Evolutionary conservation across 2,888 invertebrate species (phyloP).

Genomic region (Arrhopalites spinosus): DNA sequence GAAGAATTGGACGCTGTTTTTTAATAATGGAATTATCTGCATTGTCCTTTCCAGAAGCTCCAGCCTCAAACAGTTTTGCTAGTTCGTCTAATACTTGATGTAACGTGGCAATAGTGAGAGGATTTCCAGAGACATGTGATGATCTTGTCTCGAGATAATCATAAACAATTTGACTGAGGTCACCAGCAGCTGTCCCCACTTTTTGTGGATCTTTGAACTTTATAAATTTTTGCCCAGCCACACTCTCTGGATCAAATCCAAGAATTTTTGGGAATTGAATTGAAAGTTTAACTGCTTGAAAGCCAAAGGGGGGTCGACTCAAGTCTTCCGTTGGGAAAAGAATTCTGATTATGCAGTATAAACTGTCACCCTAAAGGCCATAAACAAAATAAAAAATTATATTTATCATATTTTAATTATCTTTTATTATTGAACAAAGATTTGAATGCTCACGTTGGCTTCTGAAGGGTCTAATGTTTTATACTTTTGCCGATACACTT

Average conservation of each 20-base stretch:
- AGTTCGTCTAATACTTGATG: no score
- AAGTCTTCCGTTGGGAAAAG: conserved; percentile 46
- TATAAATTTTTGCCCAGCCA: no score
- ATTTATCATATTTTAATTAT: neutral
- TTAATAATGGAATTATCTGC: conserved; percentile 39
- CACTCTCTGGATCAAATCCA: no score
- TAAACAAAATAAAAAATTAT: neutral
- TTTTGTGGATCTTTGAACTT: conserved; percentile 39
- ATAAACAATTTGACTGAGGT: conserved; percentile 37
- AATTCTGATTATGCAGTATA: conserved; percentile 48
- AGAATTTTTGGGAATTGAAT: no score
- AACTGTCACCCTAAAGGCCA: conserved; percentile 56
- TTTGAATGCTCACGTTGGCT: conserved; percentile 51
- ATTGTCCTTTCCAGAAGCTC: neutral
- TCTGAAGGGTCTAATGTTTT: conserved; percentile 42
- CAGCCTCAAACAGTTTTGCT: neutral
- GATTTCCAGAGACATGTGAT: no score
- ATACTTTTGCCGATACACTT: conserved; percentile 16
- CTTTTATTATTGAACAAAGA: neutral
- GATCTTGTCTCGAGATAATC: no score
- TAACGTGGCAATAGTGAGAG: no score
- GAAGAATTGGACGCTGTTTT: conserved; percentile 44
- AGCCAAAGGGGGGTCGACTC: conserved; percentile 45
- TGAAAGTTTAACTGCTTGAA: conserved; percentile 44
- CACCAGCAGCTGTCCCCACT: conserved; percentile 42